phyloP scores from a whole-genome alignment of 2,797 vertebrate species.

The Eupleurogrammus muticus region DNA sequence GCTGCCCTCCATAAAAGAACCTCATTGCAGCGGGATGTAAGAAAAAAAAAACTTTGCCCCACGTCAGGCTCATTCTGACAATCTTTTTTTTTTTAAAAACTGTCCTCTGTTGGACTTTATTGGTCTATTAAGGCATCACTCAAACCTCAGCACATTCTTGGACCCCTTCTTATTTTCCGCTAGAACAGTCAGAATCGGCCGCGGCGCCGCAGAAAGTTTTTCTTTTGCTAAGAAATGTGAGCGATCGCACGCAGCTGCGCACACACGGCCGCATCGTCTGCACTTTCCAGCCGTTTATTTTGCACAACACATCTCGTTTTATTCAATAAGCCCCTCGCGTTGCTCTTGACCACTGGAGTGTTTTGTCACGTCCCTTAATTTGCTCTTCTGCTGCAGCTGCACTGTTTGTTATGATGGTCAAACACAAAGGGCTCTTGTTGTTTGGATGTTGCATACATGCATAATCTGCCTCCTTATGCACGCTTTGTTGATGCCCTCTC shows the following conservation, averaged over 20 bases:
- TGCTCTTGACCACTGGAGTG: constrained; percentile 48
- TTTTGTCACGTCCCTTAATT: constrained; percentile 31
- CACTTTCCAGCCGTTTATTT: constrained; percentile 8
- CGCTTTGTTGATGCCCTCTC: background rate
- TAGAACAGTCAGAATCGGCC: background rate
- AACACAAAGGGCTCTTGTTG: constrained; percentile 20
- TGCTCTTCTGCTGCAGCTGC: constrained; percentile 41
- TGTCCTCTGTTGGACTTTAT: background rate
- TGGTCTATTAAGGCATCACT: background rate
- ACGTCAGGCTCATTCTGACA: background rate
- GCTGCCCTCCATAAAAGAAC: background rate
- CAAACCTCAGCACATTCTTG: constrained; percentile 2
- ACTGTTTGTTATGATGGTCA: constrained; percentile 19
- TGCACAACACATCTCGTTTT: constrained; percentile 15
- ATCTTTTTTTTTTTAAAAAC: background rate
- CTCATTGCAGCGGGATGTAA: background rate
- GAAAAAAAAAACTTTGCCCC: background rate
- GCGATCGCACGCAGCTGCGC: constrained; percentile 22
- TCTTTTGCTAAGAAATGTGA: constrained; percentile 2
- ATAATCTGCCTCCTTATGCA: constrained; percentile 9
- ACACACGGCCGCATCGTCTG: constrained; percentile 1
- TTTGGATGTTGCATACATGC: constrained; percentile 17
- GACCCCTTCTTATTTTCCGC: background rate
- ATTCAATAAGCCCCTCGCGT: constrained; percentile 27
- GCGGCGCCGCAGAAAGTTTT: background rate